Conservation (phyloP, 2,797 vertebrate genomes). For the Nasua narica region DNA sequence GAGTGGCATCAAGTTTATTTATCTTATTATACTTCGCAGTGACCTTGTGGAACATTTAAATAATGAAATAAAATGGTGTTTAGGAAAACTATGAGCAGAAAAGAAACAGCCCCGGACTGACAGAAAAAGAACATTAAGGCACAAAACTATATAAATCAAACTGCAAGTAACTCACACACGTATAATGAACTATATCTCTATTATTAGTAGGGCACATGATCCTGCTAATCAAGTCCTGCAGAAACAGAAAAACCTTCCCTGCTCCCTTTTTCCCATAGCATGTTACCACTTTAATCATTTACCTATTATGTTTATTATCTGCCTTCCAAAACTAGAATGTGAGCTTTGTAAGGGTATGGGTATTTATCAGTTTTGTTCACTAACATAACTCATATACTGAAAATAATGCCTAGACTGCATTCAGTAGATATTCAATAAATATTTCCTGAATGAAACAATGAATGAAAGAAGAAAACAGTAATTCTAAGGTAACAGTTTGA, state of each 20-base stretch:
- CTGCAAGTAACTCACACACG: neutral
- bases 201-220: neutral
- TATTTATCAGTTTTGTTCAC: neutral
- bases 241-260: neutral
- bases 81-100: conserved; percentile 7
- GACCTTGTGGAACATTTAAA: neutral
- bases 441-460: neutral
- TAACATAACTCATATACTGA: conserved; percentile 9
- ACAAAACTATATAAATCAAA: neutral
- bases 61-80: conserved; percentile 35
- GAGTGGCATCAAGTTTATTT: neutral
- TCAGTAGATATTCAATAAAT: neutral
- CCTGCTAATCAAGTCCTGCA: neutral
- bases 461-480: neutral
- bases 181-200: neutral
- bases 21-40: neutral
- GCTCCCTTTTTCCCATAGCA: neutral
- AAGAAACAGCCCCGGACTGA: neutral
- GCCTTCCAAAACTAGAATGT: neutral
- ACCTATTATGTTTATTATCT: neutral
- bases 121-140: neutral
- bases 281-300: neutral
- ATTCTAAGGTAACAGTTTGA: neutral
- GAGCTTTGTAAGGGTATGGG: neutral
- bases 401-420: neutral